Evolutionary conservation across 1,140 invertebrate species (phyloP), one percentile per base, ranked within the genome.

Genomic region (Acromyrmex echinatior): DNA sequence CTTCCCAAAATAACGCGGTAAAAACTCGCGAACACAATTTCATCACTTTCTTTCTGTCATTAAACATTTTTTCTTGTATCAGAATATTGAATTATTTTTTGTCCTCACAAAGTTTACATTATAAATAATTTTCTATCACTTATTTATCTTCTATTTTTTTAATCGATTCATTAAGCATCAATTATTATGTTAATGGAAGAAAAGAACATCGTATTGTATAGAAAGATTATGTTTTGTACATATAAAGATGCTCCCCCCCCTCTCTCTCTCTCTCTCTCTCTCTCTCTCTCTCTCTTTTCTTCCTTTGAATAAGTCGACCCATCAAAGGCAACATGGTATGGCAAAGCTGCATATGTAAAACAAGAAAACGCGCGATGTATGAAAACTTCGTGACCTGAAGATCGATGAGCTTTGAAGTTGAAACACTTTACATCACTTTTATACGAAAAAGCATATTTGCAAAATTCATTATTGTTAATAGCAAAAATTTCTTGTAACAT

Each of bases 1-100:
- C 53, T 85, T 90, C 45, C 53, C 35, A 73, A 89, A 89, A 90
- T 88, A 87, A 89, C 78, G 35, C 31, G 2, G 21, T 7, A 10
- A 58, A 81, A 28, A 31, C n/a, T 70, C 2, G 66, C 39, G 66
- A 58, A 58, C 16, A 58, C 16, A 39, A 71, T 81, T 60, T 25
- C 14, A 68, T 80, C 10, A 2, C 5, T 31, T 5, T 51, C 25
- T 21, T 28, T 51, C 58, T 49, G 21, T 14, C 10, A 18, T 9
- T 45, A 51, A 49, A 65, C 28, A 25, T 25, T n/a, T 35, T 35
- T 25, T 18, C 1, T 1, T 25, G n/a, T 31, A 28, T 25, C 31
- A 60, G 14, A 62, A 39, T 70, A 71, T 28, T 81, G 35, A 39
- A 25, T 81, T 45, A 45, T 81, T 39, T 16, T 58, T 58, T 7